Conservation (phyloP, 1,140 invertebrate species). For the Hormaphis cornu region DNA sequence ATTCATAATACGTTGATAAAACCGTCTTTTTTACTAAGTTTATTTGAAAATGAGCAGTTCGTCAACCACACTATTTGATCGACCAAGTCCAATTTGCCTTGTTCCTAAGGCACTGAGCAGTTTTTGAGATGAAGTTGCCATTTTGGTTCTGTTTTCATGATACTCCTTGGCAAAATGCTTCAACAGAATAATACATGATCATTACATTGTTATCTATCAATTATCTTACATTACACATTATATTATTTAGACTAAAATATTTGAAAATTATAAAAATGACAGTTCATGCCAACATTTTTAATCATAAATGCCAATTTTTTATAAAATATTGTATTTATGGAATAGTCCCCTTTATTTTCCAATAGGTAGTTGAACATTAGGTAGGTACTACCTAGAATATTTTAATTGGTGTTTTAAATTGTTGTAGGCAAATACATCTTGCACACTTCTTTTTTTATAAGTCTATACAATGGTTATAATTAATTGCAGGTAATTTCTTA, state of each 20-base stretch:
- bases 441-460: too few relatives aligned
- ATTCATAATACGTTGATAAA: not conserved
- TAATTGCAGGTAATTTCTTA: too few relatives aligned
- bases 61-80: constrained; percentile 33
- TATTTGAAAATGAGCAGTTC: constrained; percentile 29
- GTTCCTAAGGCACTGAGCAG: constrained; percentile 11
- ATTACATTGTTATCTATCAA: not conserved
- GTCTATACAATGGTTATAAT: too few relatives aligned
- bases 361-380: too few relatives aligned
- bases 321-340: too few relatives aligned
- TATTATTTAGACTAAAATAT: not conserved
- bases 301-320: too few relatives aligned
- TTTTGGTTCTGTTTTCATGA: constrained; percentile 19
- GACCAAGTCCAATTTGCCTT: constrained; percentile 21
- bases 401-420: too few relatives aligned
- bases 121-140: constrained; percentile 23
- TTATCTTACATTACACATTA: not conserved
- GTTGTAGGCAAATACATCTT: too few relatives aligned
- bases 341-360: too few relatives aligned
- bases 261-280: too few relatives aligned
- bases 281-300: too few relatives aligned
- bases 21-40: not conserved
- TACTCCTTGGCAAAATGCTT: constrained; percentile 31
- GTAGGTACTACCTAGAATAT: too few relatives aligned
- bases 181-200: not conserved